Evolutionary conservation across 1,140 invertebrate species (phyloP).

Genomic region (Nylanderia fulva): DNA sequence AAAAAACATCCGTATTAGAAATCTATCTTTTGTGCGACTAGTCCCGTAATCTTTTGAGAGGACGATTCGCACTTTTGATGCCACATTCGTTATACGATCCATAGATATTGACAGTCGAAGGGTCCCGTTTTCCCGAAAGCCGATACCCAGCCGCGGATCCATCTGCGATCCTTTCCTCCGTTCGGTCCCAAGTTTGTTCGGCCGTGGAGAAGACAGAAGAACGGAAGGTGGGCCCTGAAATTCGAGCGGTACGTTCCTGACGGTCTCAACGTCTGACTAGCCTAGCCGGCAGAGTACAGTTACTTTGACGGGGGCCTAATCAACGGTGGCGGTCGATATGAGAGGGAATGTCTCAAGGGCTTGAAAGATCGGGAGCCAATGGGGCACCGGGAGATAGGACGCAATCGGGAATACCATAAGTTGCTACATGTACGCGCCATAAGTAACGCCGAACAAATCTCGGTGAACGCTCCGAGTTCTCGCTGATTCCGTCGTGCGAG

Average conservation of each 20-base stretch:
- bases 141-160: slow-evolving; percentile 21
- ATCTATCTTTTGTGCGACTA: slow-evolving; percentile 5
- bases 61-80: not conserved
- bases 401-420: slow-evolving; percentile 52
- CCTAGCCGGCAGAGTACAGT: slow-evolving; percentile 74
- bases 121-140: slow-evolving; percentile 37
- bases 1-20: not conserved
- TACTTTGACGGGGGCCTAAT: slow-evolving; percentile 63
- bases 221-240: slow-evolving; percentile 65
- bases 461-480: slow-evolving; percentile 67
- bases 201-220: too few species aligned
- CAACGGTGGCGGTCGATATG: not conserved
- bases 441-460: slow-evolving; percentile 65
- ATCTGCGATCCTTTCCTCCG: not conserved
- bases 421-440: slow-evolving; percentile 52
- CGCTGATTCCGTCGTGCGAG: slow-evolving; percentile 46
- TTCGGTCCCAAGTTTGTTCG: too few species aligned
- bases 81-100: not conserved
- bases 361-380: slow-evolving; percentile 37
- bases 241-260: slow-evolving; percentile 73
- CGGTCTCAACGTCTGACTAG: slow-evolving; percentile 72
- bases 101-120: not conserved
- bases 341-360: slow-evolving; percentile 20
- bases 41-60: slow-evolving; percentile 38
- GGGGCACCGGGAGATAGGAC: slow-evolving; percentile 47